Evolutionary conservation across 1,140 invertebrate species (phyloP), one percentile per base, ranked within the genome.

Genomic region (Choristoneura fumiferana): DNA sequence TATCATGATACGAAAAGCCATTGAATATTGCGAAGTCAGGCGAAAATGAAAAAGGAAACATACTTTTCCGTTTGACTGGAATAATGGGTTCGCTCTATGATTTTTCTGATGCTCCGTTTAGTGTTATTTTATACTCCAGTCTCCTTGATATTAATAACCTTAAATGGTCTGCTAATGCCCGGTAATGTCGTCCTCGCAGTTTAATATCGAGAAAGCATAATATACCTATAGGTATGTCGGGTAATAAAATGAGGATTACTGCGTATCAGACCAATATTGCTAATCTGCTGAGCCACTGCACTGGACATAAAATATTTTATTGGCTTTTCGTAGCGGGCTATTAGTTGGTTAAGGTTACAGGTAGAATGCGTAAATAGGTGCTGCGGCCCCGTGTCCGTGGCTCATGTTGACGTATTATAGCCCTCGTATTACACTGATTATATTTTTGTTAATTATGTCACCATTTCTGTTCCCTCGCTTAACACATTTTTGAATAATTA

Each of bases 271-370:
- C 38, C 54, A 54, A 60, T 60, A 60, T 73, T 58, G 56, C 37
- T 76, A 69, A 71, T 66, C 67, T 60, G 52, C 56, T 45, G 38
- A 60, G 57, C 58, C 52, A 62, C 9, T 68, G 64, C 64, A 69
- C 39, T 38, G 45, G 58, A 67, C 64, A 67, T 78, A 70, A 76
- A 73, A 61, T 13, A 54, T 65, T 80, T 74, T 78, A 81, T 73
- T 71, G 67, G 56, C 61, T 78, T 76, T 72, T 71, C 67, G 64
- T 67, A 66, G 38, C 60, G 58, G 63, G 52, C 69, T 56, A 71
- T 74, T 76, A 71, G 63, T 57, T 39, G 36, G 43, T 49, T 13
- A 22, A 49, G 17, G 43, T n/a, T 33, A 33, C 43, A 49, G n/a
- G 17, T 49, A 18, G 43, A 49, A 5, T 49, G 43, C 43, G 22